phyloP scores from a whole-genome alignment of 2,888 invertebrate genomes.

The Nesidiocoris tenuis region DNA sequence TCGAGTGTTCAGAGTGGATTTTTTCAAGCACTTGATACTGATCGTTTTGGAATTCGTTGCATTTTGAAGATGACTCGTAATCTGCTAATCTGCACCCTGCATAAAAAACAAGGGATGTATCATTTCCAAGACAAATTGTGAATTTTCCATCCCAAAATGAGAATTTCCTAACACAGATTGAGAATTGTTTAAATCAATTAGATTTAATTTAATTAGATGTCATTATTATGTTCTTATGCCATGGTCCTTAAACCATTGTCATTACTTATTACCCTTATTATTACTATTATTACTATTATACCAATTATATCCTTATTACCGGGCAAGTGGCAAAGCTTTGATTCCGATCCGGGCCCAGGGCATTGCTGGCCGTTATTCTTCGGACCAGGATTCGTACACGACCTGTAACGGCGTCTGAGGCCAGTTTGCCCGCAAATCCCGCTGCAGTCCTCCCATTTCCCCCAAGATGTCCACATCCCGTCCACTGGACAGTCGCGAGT shows the following conservation, averaged over 20 bases:
- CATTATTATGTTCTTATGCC: too few relatives aligned
- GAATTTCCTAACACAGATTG: too few relatives aligned
- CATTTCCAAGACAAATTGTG: too few relatives aligned
- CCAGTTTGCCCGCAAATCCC: conserved; percentile 59
- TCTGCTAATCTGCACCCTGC: conserved; percentile 57
- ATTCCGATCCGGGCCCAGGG: conserved; percentile 56
- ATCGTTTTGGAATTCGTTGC: conserved; percentile 55
- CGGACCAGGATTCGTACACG: conserved; percentile 58
- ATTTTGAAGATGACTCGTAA: conserved; percentile 55
- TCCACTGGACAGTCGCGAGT: conserved; percentile 54
- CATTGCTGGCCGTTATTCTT: conserved; percentile 57
- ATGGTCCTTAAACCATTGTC: too few relatives aligned
- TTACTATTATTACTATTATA: too few relatives aligned
- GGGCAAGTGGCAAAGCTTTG: conserved; percentile 55
- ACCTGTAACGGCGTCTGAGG: conserved; percentile 55
- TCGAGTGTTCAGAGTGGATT: conserved; percentile 55
- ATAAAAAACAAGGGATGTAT: too few relatives aligned
- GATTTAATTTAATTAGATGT: too few relatives aligned
- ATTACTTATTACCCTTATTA: too few relatives aligned
- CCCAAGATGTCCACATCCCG: conserved; percentile 59
- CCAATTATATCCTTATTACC: conserved; percentile 45
- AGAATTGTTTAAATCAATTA: too few relatives aligned
- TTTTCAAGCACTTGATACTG: conserved; percentile 55
- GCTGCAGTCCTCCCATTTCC: conserved; percentile 57
- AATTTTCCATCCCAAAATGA: too few relatives aligned